Evolutionary conservation across 2,888 invertebrate species (phyloP), one percentile per base, ranked within the genome.

Genomic region (Scotopteryx bipunctaria): DNA sequence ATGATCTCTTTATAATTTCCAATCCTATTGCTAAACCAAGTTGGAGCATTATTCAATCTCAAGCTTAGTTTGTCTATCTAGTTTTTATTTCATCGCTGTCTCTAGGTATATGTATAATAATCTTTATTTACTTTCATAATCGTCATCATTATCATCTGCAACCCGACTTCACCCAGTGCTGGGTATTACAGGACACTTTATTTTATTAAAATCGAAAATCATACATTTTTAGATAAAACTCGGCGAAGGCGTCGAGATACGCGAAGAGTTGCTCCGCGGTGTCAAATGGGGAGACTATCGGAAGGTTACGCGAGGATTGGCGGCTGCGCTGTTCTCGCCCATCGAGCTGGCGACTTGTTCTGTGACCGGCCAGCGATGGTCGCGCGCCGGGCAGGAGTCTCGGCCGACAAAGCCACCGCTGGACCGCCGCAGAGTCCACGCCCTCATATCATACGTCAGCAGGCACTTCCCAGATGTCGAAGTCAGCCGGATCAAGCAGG

Each of bases 251-350:
- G 94, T 94, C 59, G 94, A 94, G 79, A 93, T 94, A 48, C 93
- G 93, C 74, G 94, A 94, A 72, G 94, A 94, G 73, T 90, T 94
- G 72, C 82, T 94, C 53, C 91, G 94, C 48, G 93, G 93, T 44
- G 94, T 94, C 17, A 94, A 94, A 76, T 94, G 94, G 94, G 94
- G 93, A 55, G 94, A 94, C 83, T 94, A 94, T 69, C 83, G 94
- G 59, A 94, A 94, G 79, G 89, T 94, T 80, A 94, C 94, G 38
- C 91, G 94, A 27, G 94, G 94, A 33, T 79, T 94, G 69, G 94
- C 94, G 11, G 94, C 94, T n/a, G 94, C 94, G 64, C 77, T 94
- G 61, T 94, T 94, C 81, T 94, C 94, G 64, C 94, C 94, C 5
- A 93, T 93, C 59, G 94, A 94, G 80, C 83, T 94, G 74, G 94